Conservation (phyloP, 2,888 invertebrate genomes). For the Catocala fraxini region DNA sequence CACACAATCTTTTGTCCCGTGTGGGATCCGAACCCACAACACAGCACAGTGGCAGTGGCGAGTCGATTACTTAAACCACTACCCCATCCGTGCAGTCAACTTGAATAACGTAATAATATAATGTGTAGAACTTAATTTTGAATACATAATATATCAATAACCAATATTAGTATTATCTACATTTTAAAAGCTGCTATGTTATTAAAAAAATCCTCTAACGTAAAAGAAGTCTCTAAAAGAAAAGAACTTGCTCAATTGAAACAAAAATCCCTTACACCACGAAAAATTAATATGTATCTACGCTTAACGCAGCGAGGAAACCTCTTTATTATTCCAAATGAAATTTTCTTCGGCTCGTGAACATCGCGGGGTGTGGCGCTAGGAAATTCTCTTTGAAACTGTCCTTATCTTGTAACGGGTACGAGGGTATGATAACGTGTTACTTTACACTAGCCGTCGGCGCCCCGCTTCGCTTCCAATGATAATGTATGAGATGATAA, state of each 20-base stretch:
- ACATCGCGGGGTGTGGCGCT: not conserved
- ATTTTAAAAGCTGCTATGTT: too few relatives aligned
- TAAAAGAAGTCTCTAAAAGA: too few relatives aligned
- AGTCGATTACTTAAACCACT: too few relatives aligned
- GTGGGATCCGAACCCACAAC: too few relatives aligned
- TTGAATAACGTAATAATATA: too few relatives aligned
- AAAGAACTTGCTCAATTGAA: not conserved
- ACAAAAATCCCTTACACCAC: not conserved
- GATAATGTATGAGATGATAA: not conserved
- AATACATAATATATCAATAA: too few relatives aligned
- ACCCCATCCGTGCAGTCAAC: too few relatives aligned
- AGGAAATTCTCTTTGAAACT: slow-evolving; percentile 10
- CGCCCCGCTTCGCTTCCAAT: not conserved
- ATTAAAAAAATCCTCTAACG: too few relatives aligned
- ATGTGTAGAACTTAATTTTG: too few relatives aligned
- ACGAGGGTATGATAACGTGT: slow-evolving; percentile 2
- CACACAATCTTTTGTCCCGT: too few relatives aligned
- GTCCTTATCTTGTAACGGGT: slow-evolving; percentile 5
- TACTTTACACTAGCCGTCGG: slow-evolving; percentile 2
- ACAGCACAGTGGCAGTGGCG: too few relatives aligned
- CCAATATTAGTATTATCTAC: too few relatives aligned
- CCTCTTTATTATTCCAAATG: not conserved
- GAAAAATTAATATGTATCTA: slow-evolving; percentile 5
- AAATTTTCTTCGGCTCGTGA: slow-evolving; percentile 3
- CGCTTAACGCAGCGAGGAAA: not conserved